Evolutionary conservation across 2,113 vertebrate genomes (phyloP), one percentile per base, ranked within the genome.

Genomic region (Mungos mungo): DNA sequence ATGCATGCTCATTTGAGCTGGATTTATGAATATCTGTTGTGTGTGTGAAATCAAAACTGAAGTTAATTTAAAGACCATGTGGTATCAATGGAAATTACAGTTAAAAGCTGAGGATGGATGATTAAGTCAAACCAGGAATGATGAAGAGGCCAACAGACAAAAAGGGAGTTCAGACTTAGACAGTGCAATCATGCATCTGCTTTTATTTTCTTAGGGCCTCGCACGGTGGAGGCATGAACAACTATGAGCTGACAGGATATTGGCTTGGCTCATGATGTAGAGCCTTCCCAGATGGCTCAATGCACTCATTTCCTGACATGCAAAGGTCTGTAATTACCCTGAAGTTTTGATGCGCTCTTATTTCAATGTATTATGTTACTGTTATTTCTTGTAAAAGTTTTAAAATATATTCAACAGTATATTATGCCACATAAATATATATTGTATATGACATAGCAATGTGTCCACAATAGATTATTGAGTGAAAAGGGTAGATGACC

Each of bases 31-130:
- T 83, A 66, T 90, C 11, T 72, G n/a, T 82, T 86, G 4, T 65
- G 60, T 86, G 60, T 86, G 79, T 68, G 72, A 87, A 93, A 52
- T 29, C 5, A 79, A 86, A 80, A 65, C n/a, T 33, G 25, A 94
- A 88, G 35, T 60, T 92, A 82, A 88, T 94, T 81, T 92, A 86
- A 89, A 92, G 79, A 86, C 50, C 84, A 86, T 68, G 54, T 92
- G 77, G n/a, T 77, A 82, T 76, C 31, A 88, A 7, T 45, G 33
- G 38, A 95, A 92, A 45, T 88, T 47, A 65, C 15, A 76, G 68
- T 45, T 63, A 74, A 88, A 97, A 83, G 33, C 81, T 69, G 7
- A 47, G 3, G 33, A 68, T 88, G 50, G 35, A 50, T 85, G 63
- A 95, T 93, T 79, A 88, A 95, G 50, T 71, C 35, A 81, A 74